Percentiles rank a stretch among this genome's conserved stretches.
These are phyloP conservation scores for Tenodera sinensis DNA, from an alignment of 2,888 invertebrate genomes.

Conservation along the genomic window DNA sequence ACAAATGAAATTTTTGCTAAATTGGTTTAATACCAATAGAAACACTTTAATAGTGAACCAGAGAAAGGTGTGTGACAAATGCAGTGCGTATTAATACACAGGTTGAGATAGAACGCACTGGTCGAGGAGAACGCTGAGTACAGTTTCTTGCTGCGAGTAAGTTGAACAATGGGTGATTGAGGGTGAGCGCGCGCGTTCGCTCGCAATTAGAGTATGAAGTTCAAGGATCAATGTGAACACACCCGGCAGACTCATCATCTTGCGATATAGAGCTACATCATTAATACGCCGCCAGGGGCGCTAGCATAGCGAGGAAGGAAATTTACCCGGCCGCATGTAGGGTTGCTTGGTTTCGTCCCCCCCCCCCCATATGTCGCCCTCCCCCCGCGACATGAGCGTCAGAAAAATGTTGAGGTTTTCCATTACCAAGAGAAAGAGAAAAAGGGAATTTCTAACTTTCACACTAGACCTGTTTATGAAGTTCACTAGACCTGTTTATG, in stretches of 20 bases:
- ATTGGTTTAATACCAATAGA: no score
- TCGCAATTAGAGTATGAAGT: background rate
- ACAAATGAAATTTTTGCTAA: no score
- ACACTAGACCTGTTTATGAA: background rate
- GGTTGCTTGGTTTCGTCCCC: background rate
- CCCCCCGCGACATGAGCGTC: background rate
- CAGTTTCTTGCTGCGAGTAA: background rate
- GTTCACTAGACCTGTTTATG: background rate
- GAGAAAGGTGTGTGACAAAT: no score
- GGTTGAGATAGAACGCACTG: no score
- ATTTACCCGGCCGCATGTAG: background rate
- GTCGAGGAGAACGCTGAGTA: background rate
- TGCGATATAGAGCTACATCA: background rate
- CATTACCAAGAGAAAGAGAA: background rate
- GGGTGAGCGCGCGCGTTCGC: background rate
- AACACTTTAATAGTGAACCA: no score
- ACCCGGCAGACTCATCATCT: background rate
- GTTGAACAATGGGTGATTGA: background rate
- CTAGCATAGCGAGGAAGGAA: background rate
- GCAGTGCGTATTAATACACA: no score
- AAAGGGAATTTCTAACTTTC: background rate
- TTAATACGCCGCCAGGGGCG: background rate
- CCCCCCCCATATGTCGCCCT: background rate
- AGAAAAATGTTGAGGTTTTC: background rate
- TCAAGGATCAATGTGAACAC: background rate